Evolutionary conservation across 2,113 vertebrate species (phyloP).

Genomic region (Zapornia atra): DNA sequence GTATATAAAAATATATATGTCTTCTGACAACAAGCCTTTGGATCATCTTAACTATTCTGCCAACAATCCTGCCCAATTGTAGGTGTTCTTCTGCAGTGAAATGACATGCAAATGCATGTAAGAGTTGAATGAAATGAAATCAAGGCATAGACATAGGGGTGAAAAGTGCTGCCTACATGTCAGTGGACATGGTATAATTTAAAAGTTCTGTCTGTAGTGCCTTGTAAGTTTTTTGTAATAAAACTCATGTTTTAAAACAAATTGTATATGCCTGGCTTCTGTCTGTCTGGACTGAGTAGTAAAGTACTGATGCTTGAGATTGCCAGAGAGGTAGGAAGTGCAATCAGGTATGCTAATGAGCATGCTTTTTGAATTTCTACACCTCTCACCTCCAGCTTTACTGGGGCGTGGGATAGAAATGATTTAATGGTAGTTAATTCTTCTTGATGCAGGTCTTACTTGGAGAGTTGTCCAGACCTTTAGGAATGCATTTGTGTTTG

Average conservation of each 20-base stretch:
- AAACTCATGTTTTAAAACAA: background rate
- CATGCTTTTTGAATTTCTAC: background rate
- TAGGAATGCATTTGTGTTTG: background rate
- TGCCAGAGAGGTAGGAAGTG: background rate
- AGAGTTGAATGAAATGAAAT: background rate
- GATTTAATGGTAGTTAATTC: background rate
- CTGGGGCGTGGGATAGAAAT: background rate
- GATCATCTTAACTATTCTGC: background rate
- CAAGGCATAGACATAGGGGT: background rate
- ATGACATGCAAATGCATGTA: background rate
- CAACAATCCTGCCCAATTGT: background rate
- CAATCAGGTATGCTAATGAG: background rate
- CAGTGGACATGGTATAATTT: background rate
- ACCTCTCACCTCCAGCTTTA: background rate
- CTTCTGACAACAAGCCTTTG: background rate
- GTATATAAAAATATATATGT: background rate
- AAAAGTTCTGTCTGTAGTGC: background rate
- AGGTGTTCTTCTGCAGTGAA: background rate
- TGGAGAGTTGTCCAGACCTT: background rate
- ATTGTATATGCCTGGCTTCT: background rate
- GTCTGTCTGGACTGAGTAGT: background rate
- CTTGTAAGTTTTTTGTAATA: background rate
- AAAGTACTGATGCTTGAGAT: background rate
- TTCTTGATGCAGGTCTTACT: background rate
- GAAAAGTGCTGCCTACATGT: background rate